Evolutionary conservation across 2,888 invertebrate genomes (phyloP).

Genomic region (Linyphia triangularis): DNA sequence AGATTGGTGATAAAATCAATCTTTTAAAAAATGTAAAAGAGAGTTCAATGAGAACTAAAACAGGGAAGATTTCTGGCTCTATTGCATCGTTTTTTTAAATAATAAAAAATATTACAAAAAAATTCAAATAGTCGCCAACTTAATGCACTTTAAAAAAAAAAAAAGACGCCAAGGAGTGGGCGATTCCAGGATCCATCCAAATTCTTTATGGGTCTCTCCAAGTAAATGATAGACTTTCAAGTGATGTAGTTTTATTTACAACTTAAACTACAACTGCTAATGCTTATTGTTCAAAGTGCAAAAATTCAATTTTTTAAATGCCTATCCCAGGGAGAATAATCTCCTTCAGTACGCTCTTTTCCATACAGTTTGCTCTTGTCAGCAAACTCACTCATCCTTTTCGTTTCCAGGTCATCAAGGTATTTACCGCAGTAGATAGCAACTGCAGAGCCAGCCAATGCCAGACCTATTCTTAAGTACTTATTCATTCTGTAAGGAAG

Average conservation of each 20-base stretch:
- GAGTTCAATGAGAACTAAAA: too few relatives aligned
- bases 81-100: too few relatives aligned
- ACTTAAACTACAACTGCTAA: constrained; percentile 1
- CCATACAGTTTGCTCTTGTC: constrained; percentile 54
- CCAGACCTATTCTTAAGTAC: neutral
- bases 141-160: too few relatives aligned
- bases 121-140: too few relatives aligned
- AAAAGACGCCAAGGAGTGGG: too few relatives aligned
- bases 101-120: too few relatives aligned
- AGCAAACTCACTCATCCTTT: constrained; percentile 43
- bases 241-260: constrained; percentile 28
- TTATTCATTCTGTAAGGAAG: neutral
- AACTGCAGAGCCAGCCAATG: neutral
- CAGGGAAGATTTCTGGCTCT: too few relatives aligned
- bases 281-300: neutral
- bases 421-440: constrained; percentile 5
- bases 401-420: constrained; percentile 28
- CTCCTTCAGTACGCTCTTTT: constrained; percentile 29
- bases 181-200: too few relatives aligned
- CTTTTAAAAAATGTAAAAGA: too few relatives aligned
- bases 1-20: too few relatives aligned
- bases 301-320: neutral
- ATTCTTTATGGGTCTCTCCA: too few relatives aligned
- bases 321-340: constrained; percentile 50
- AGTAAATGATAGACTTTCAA: too few relatives aligned